Evolutionary conservation across 2,113 vertebrate species (phyloP), one percentile per base, ranked within the genome.

Genomic region (Notothenia rossii): DNA sequence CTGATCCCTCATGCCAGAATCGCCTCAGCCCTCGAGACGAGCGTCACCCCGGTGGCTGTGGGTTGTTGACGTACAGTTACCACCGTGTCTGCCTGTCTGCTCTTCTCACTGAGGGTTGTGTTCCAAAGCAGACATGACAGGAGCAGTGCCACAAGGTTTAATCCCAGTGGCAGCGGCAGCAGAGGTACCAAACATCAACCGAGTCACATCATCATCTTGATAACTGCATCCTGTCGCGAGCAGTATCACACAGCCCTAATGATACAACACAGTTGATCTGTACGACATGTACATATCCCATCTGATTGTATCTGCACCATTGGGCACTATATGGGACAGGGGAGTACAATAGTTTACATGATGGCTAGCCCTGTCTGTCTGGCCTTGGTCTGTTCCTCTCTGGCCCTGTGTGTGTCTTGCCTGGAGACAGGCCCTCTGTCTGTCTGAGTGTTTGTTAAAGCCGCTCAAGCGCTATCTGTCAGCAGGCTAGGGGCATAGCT

Each of bases 381-480:
- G 63, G 51, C 29, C 40, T 55, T 68, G 58, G 55, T 78, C 64
- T 85, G 48, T 55, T 84, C 82, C 74, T 63, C 69, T 74, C 72
- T 70, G 75, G 54, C 68, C 46, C 75, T 54, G 69, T 73, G 72
- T 79, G 72, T 79, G 48, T 71, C 81, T 70, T 70, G 89, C 89
- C 88, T 64, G 76, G 75, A 91, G 90, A 90, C 82, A 70, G 75
- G 84, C 81, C 87, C 85, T 86, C 83, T 91, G 89, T 93, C 90
- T 84, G 80, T 92, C 70, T 85, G 88, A 84, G 82, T 90, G 77
- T 91, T 87, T 88, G 89, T 91, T 88, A 84, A 88, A 89, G 80
- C 85, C 15, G 79, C 85, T 90, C 86, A 88, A 87, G 89, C 77
- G 49, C 82, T 88, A 84, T 83, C 86, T 91, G 89, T 90, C 89